Conservation (phyloP, 2,888 invertebrate species). For the Parnassius apollo region DNA sequence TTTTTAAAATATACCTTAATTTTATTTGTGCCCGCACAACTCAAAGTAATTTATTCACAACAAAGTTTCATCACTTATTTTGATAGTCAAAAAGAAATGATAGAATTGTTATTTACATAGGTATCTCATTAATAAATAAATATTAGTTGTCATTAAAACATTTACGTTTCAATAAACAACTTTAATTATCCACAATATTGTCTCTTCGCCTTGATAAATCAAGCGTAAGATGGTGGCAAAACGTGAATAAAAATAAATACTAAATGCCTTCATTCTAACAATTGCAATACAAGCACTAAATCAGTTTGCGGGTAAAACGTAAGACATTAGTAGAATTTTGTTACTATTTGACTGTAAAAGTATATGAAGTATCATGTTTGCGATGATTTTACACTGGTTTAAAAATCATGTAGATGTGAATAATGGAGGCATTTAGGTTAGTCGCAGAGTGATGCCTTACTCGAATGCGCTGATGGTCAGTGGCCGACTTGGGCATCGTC, state of each 20-base stretch:
- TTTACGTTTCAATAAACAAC: neutral
- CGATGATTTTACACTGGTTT: conserved; percentile 7
- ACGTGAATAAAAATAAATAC: conserved; percentile 40
- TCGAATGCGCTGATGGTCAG: conserved; percentile 94
- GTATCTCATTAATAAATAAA: too few species aligned
- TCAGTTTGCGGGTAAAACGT: conserved; percentile 18
- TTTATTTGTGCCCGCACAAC: too few species aligned
- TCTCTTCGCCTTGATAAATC: neutral
- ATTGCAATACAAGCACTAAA: conserved; percentile 28
- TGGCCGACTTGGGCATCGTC: conserved; percentile 91
- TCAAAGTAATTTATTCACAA: too few species aligned
- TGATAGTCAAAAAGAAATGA: too few species aligned
- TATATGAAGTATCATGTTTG: conserved; percentile 14
- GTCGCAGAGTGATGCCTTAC: conserved; percentile 84
- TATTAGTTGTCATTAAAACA: too few species aligned
- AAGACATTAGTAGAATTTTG: conserved; percentile 25
- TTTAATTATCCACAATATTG: neutral
- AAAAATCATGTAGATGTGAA: conserved; percentile 9
- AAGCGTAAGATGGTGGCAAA: conserved; percentile 23
- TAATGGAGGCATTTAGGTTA: conserved; percentile 62
- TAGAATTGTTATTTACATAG: too few species aligned
- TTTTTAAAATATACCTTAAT: too few species aligned
- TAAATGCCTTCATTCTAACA: conserved; percentile 60
- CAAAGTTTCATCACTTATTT: too few species aligned
- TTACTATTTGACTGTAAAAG: conserved; percentile 17